These are phyloP conservation scores for Bujurquina vittata DNA, from an alignment of 2,113 vertebrate genomes.

Conservation along the genomic window DNA sequence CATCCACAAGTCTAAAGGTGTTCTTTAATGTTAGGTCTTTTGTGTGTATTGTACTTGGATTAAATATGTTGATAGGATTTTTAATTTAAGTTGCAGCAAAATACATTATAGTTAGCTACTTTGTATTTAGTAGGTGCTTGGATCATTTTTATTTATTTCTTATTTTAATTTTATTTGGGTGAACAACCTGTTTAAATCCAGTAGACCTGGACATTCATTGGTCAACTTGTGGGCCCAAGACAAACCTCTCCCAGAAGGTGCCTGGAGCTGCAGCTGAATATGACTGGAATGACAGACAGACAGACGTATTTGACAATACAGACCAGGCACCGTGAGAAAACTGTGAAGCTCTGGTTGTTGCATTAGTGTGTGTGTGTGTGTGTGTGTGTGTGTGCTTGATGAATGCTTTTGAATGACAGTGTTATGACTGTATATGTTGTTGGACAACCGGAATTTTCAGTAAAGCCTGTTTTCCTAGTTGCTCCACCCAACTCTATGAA, in stretches of 20 bases:
- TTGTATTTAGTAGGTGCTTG: background rate
- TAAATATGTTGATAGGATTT: background rate
- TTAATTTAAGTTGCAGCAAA: background rate
- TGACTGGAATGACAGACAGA: slow-evolving; percentile 18
- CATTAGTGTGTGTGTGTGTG: background rate
- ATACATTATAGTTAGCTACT: background rate
- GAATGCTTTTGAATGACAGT: slow-evolving; percentile 48
- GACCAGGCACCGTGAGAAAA: slow-evolving; percentile 54
- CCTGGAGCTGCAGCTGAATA: slow-evolving; percentile 16
- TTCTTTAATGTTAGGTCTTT: background rate
- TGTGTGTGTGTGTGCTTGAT: background rate
- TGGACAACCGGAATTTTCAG: slow-evolving; percentile 39
- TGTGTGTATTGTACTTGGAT: background rate
- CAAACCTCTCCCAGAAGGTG: background rate
- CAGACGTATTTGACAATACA: slow-evolving; percentile 11
- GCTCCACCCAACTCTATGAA: slow-evolving; percentile 57
- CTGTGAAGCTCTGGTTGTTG: slow-evolving; percentile 20
- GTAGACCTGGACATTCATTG: background rate
- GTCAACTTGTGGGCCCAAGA: background rate
- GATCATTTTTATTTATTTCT: background rate
- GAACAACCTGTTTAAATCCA: background rate
- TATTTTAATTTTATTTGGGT: background rate
- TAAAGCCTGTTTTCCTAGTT: slow-evolving; percentile 61
- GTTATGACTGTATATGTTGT: slow-evolving; percentile 36
- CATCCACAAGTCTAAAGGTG: background rate